Evolutionary conservation across 2,888 invertebrate genomes (phyloP).

Genomic region (Notocelia uddmanniana): DNA sequence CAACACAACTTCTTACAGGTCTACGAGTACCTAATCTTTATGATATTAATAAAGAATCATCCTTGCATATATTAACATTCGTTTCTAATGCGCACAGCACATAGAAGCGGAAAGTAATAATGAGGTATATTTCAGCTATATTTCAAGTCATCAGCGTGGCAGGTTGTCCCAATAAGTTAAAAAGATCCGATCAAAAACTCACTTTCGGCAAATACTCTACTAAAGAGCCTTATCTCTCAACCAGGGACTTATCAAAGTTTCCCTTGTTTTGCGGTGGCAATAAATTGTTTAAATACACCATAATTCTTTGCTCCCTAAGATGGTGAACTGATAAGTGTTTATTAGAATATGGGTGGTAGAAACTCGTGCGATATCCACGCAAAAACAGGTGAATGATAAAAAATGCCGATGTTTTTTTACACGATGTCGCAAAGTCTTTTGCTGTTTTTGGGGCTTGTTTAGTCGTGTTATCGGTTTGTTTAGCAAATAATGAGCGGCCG

Average conservation of each 20-base stretch:
- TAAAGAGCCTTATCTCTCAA: slow-evolving; percentile 73
- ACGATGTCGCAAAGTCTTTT: slow-evolving; percentile 72
- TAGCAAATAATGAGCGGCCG: slow-evolving; percentile 75
- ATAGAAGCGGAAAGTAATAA: slow-evolving; percentile 8
- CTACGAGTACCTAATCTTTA: not conserved
- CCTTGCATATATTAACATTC: not conserved
- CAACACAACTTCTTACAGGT: not conserved
- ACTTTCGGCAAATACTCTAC: slow-evolving; percentile 65
- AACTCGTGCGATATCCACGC: slow-evolving; percentile 70
- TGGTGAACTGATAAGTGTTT: slow-evolving; percentile 75
- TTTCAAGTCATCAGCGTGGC: slow-evolving; percentile 35
- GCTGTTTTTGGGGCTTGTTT: slow-evolving; percentile 69
- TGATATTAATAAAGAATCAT: not conserved
- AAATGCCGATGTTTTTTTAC: slow-evolving; percentile 63
- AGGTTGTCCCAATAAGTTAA: slow-evolving; percentile 35
- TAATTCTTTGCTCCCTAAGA: slow-evolving; percentile 82
- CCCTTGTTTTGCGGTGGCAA: slow-evolving; percentile 77
- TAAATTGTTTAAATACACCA: slow-evolving; percentile 83
- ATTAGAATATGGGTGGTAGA: slow-evolving; percentile 81
- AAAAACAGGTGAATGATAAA: slow-evolving; percentile 71
- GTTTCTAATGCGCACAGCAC: not conserved
- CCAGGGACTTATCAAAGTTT: slow-evolving; percentile 74
- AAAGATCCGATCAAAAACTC: slow-evolving; percentile 48
- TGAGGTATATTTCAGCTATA: slow-evolving; percentile 3
- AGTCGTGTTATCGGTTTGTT: slow-evolving; percentile 73